A percentile compares a stretch with the other conserved stretches of the same genome.
Evolutionary conservation across 2,113 vertebrate species (phyloP).

Genomic region (Vulpes lagopus): DNA sequence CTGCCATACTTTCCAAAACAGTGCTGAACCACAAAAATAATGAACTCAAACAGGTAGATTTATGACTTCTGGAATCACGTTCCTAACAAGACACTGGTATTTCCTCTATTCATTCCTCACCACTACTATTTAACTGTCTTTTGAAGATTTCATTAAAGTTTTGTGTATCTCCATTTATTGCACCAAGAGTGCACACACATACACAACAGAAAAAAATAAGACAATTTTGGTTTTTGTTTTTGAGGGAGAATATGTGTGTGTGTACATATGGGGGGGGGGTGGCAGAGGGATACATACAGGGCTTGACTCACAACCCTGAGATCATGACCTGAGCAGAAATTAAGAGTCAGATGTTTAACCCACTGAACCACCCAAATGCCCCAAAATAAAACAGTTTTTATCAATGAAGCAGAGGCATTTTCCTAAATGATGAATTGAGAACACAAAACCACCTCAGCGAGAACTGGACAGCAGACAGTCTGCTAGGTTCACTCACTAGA

Average conservation of each 20-base stretch:
- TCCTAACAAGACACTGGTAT: neutral
- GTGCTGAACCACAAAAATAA: neutral
- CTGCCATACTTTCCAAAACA: neutral
- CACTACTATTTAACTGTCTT: neutral
- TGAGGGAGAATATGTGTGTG: neutral
- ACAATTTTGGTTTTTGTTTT: neutral
- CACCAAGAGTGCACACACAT: neutral
- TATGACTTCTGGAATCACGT: neutral
- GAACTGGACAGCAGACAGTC: neutral
- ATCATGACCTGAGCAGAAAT: neutral
- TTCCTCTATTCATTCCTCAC: neutral
- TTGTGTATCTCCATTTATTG: neutral
- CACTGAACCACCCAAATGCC: neutral
- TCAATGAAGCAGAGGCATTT: neutral
- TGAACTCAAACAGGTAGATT: neutral
- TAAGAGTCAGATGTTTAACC: neutral
- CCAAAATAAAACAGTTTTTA: neutral
- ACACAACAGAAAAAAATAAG: neutral
- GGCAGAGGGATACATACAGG: fast-evolving
- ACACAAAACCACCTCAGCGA: neutral
- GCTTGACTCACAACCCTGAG: neutral
- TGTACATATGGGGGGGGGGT: fast-evolving
- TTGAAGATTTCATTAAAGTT: conserved; percentile 12
- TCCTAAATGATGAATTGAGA: neutral
- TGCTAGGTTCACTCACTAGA: neutral